Conservation (phyloP, 2,797 vertebrate species). For the Hoplostethus atlanticus region DNA sequence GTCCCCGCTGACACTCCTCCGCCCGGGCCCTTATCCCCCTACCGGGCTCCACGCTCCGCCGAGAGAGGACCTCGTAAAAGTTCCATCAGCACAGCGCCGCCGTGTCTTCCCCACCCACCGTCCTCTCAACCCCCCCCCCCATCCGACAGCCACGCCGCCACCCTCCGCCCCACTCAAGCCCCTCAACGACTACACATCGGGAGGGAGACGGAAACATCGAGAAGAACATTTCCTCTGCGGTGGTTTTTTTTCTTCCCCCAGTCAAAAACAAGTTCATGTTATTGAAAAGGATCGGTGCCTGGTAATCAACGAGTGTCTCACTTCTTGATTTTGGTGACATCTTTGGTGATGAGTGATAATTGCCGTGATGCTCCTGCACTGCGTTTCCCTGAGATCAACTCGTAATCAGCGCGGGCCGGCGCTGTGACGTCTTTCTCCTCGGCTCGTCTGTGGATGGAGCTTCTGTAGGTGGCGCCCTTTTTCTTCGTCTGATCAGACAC, state of each 20-base stretch:
- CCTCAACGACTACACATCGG: constrained; percentile 24
- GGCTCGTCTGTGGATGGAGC: no score
- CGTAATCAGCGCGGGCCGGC: no score
- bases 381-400: no score
- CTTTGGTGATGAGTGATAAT: no score
- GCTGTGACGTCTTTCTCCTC: no score
- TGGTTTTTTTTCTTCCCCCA: constrained; percentile 19
- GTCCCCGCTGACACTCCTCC: constrained; percentile 51
- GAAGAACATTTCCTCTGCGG: constrained; percentile 19
- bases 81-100: constrained; percentile 62
- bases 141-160: constrained; percentile 21
- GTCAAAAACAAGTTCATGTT: constrained; percentile 29
- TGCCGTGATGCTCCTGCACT: no score
- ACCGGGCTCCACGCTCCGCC: constrained; percentile 48
- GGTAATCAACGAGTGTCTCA: not conserved
- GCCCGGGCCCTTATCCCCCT: constrained; percentile 45
- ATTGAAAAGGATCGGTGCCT: constrained; percentile 2
- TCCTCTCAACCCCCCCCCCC: constrained; percentile 36
- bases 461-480: no score
- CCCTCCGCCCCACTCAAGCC: constrained; percentile 35
- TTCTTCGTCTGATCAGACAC: no score
- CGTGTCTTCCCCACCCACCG: constrained; percentile 39
- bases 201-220: constrained; percentile 33
- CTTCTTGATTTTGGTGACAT: no score
- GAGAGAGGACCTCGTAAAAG: constrained; percentile 65